Conservation (phyloP, 2,113 vertebrate species). For the Rhea pennata region DNA sequence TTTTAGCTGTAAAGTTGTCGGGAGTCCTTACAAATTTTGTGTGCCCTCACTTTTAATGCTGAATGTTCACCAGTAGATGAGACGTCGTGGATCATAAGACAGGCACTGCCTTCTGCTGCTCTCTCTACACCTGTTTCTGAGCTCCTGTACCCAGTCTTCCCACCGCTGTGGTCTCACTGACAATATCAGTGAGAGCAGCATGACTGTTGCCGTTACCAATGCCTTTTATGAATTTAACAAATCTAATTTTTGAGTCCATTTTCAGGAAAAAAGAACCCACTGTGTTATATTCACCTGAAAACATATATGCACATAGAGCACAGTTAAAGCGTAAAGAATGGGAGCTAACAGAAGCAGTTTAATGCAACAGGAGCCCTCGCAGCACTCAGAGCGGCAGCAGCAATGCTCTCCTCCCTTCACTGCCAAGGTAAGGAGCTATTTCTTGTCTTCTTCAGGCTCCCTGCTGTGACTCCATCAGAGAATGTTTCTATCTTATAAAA, state of each 20-base stretch:
- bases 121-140: background rate
- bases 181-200: background rate
- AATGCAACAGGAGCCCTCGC: background rate
- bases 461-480: background rate
- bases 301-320: accelerated
- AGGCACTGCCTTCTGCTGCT: background rate
- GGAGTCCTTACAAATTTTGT: background rate
- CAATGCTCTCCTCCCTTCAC: background rate
- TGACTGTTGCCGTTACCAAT: background rate
- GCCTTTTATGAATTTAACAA: background rate
- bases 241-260: background rate
- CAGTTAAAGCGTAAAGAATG: background rate
- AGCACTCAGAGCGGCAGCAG: background rate
- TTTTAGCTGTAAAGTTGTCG: background rate
- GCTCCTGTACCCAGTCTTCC: background rate
- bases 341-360: background rate
- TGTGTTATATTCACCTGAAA: background rate
- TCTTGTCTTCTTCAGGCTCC: background rate
- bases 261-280: background rate
- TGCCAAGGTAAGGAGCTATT: background rate
- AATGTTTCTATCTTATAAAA: background rate
- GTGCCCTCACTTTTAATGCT: background rate
- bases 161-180: background rate
- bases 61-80: accelerated
- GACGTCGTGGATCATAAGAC: background rate